Evolutionary conservation across 2,888 invertebrate genomes (phyloP), one percentile per base, ranked within the genome.

Genomic region (Erebia aethiops): DNA sequence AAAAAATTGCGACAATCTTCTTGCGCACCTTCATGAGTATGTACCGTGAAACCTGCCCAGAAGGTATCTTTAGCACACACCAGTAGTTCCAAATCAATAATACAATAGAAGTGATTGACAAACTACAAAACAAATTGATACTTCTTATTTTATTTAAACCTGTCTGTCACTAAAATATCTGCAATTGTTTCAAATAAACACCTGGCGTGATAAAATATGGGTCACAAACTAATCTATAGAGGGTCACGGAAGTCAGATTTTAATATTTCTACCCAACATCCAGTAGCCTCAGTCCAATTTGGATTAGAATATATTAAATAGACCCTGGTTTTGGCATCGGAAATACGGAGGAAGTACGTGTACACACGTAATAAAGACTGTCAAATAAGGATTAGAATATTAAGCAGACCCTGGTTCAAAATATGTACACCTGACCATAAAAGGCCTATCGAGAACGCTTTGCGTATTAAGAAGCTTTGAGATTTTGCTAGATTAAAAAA

Each of bases 401-500:
- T 46, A 16, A 16, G 52, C 9, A n/a, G n/a, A n/a, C 8, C n/a
- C n/a, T 16, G 52, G 8, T 52, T 9, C 16, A 54, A 54, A 54
- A 54, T 54, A 16, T 54, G 57, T 46, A 16, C 13, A 58, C 43
- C 43, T 63, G 43, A 13, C 21, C 43, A 58, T 41, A 13, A 61
- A 26, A 69, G 8, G 13, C 49, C 43, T 64, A 56, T 70, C 18
- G 65, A 57, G 61, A 11, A 64, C 62, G 41, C n/a, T 26, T 67
- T 18, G 52, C 41, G 46, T 57, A 64, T 58, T 35, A 35, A 35
- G 35, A 35, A 67, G n/a, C 43, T 46, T 54, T n/a, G 16, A 57
- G 52, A 67, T 73, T 73, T 74, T 70, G 75, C 77, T 70, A 75
- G 76, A 74, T 78, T 70, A 69, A 21, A 61, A 73, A 71, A 67